phyloP scores from a whole-genome alignment of 2,113 vertebrate genomes.

The Centropus unirufus region DNA sequence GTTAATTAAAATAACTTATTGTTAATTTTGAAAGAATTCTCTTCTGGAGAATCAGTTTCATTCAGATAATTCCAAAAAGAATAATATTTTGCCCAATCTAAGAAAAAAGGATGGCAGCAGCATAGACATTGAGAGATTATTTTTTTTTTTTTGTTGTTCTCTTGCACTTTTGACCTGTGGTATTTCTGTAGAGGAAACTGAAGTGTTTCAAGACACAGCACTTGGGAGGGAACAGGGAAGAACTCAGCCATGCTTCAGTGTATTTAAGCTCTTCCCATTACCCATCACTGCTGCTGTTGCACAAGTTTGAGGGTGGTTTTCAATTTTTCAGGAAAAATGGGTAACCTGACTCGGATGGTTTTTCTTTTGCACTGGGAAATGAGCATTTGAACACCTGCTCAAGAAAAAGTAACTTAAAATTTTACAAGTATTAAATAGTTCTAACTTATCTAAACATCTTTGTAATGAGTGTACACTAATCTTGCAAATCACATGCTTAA shows the following conservation, averaged over 20 bases:
- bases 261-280: slow-evolving; percentile 55
- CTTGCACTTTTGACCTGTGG: slow-evolving; percentile 69
- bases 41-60: slow-evolving; percentile 65
- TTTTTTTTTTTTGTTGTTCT: background rate
- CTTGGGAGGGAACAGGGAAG: slow-evolving; percentile 15
- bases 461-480: slow-evolving; percentile 78
- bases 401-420: slow-evolving; percentile 60
- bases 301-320: slow-evolving; percentile 26
- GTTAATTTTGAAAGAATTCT: slow-evolving; percentile 36
- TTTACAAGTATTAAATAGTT: slow-evolving; percentile 75
- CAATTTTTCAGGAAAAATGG: slow-evolving; percentile 65
- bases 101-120: slow-evolving; percentile 42
- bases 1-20: slow-evolving; percentile 69
- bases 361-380: slow-evolving; percentile 80
- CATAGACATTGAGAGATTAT: slow-evolving; percentile 26
- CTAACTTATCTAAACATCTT: slow-evolving; percentile 72
- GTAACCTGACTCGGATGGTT: slow-evolving; percentile 68
- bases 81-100: background rate
- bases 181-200: slow-evolving; percentile 68
- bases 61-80: slow-evolving; percentile 16
- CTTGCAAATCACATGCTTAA: slow-evolving; percentile 75
- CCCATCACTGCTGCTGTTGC: slow-evolving; percentile 40
- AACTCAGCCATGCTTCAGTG: slow-evolving; percentile 41
- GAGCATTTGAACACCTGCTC: slow-evolving; percentile 74
- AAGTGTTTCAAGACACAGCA: slow-evolving; percentile 29